phyloP scores from a whole-genome alignment of 2,888 invertebrate genomes.

The Drosophila helvetica region DNA sequence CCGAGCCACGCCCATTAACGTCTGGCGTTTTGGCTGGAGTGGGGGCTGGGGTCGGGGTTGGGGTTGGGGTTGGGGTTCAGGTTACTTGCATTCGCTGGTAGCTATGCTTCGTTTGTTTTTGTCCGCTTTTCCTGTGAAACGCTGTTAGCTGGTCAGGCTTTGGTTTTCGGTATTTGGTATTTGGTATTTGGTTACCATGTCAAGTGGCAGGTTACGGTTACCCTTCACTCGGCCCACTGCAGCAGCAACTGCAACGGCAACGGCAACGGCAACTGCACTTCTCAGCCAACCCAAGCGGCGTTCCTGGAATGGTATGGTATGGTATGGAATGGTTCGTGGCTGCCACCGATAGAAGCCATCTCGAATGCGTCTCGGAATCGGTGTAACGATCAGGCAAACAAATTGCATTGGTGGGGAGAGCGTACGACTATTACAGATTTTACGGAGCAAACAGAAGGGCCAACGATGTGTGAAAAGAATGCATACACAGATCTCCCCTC shows the following conservation, averaged over 20 bases:
- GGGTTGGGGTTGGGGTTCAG: constrained; percentile 42
- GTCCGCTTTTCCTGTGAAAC: constrained; percentile 49
- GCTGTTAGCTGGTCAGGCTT: constrained; percentile 54
- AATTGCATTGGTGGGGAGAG: not conserved
- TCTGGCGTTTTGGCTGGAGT: not conserved
- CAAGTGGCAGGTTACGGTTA: constrained; percentile 58
- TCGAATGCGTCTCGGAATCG: constrained; percentile 10
- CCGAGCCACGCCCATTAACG: constrained; percentile 57
- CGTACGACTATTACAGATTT: not conserved
- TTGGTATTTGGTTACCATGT: constrained; percentile 75
- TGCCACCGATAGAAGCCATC: constrained; percentile 6
- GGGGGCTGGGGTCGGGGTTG: not conserved
- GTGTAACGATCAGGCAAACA: constrained; percentile 29
- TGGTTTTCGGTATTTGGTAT: constrained; percentile 59
- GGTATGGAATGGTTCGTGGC: constrained; percentile 32
- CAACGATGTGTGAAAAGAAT: not conserved
- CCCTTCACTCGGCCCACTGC: constrained; percentile 17
- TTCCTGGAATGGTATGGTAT: constrained; percentile 58
- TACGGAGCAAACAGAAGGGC: not conserved
- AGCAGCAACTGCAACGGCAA: no score
- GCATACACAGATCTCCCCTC: not conserved
- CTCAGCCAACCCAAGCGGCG: constrained; percentile 30
- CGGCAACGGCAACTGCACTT: no score
- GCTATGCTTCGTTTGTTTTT: constrained; percentile 71
- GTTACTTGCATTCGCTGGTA: constrained; percentile 56